phyloP scores from a whole-genome alignment of 2,113 vertebrate species.

The Sylvia atricapilla region DNA sequence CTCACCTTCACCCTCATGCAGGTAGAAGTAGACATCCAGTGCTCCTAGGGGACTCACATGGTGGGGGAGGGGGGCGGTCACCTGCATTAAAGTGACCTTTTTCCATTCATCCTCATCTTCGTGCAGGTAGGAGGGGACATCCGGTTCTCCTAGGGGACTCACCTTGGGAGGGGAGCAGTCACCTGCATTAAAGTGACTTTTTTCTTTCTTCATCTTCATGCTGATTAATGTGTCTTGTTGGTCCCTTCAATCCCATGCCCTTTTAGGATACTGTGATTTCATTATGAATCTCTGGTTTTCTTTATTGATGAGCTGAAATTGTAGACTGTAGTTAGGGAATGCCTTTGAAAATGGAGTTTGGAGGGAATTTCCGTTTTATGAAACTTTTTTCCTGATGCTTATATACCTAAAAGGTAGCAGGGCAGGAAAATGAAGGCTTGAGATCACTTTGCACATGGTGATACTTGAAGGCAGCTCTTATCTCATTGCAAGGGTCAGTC shows the following conservation, averaged over 20 bases:
- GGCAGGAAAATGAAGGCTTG: background rate
- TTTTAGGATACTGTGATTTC: background rate
- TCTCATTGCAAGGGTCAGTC: background rate
- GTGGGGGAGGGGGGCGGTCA: too few relatives aligned
- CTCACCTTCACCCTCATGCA: too few relatives aligned
- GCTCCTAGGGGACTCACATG: too few relatives aligned
- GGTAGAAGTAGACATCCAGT: too few relatives aligned
- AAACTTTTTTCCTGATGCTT: background rate
- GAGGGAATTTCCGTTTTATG: background rate
- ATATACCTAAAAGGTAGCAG: background rate
- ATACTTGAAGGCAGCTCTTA: background rate
- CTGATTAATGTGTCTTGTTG: background rate
- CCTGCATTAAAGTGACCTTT: too few relatives aligned
- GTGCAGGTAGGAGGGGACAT: too few relatives aligned
- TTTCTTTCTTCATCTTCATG: too few relatives aligned
- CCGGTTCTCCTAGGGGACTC: too few relatives aligned
- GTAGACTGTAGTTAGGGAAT: background rate
- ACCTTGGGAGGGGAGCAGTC: too few relatives aligned
- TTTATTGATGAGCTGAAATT: background rate
- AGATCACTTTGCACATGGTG: background rate
- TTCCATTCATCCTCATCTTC: too few relatives aligned
- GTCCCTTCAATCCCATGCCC: background rate
- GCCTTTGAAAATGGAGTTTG: background rate
- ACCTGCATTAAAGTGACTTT: too few relatives aligned
- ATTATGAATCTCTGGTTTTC: background rate